Evolutionary conservation across 2,888 invertebrate species (phyloP), one percentile per base, ranked within the genome.

Genomic region (Sipunculus nudus): DNA sequence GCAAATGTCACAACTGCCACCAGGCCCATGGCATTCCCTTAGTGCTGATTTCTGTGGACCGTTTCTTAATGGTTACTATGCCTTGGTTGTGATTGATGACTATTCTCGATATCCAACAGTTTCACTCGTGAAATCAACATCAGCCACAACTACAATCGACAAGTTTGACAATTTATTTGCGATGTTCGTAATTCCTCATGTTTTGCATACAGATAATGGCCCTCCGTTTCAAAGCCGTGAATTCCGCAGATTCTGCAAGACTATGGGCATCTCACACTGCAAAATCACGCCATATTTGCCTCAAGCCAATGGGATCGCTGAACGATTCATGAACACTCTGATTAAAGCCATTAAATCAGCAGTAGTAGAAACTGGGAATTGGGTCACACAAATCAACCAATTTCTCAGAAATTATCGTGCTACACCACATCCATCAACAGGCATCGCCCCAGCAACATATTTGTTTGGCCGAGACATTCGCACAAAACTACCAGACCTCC

Each of bases 321-420:
- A 70, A 50, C 28, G 69, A 6, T 72, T 72, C 40, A 71, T 70
- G 68, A 25, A 47, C 16, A 58, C 69, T n/a, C 13, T 72, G 16
- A 45, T 32, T 16, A 56, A 59, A 46, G 23, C 21, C 3, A 25
- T 35, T 10, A 55, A 26, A 32, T 25, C n/a, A 16, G 58, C 53
- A 5, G 21, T 23, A 5, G 3, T 39, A 5, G 56, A 56, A 26
- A 19, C 26, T 8, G 39, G 28, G 35, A 21, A 13, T 16, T 54
- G 56, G 49, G 8, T 16, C 10, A 29, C 46, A 25, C 45, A 54
- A 29, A 13, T 56, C 31, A 23, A 25, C 16, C 54, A 35, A 29
- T 56, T 56, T 53, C 32, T 56, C n/a, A 13, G 50, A 25, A 23
- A 56, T 13, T 56, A 56, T 26, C 23, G 56, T 21, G 56, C 54